Base-by-base conservation (phyloP, 2,888 invertebrate genomes). In the Mythimna vitellina region DNA sequence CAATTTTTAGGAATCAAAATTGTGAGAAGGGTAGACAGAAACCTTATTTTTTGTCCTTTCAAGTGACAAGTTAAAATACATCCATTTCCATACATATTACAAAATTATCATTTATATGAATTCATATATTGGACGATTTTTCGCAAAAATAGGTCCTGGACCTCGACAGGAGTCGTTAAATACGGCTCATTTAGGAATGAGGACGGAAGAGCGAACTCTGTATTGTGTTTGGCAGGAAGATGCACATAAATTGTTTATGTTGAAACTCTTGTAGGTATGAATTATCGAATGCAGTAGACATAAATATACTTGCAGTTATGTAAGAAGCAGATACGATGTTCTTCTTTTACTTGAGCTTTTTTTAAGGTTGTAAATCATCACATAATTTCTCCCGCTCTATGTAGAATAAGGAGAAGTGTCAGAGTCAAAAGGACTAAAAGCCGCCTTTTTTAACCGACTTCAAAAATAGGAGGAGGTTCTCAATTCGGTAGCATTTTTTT, bases 31-130 rank as follows among this genome's bases (percentile, higher is more conserved):
- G 63, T 66, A 61, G 42, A 69, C 42, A 66, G 49, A 64, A 14
- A 54, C 68, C 61, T 65, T 56, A 67, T 70, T 57, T 74, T 60
- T 70, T 70, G 64, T 51, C 42, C 29, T 72, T 66, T 73, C 51
- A 76, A 70, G 66, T 84, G 79, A 73, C 61, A 76, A 62, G 46
- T 62, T 56, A 65, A 72, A 76, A 80, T 76, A 73, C 78, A 65
- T 25, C 51, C 53, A 76, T 85, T 83, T 76, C 75, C 81, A 85
- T 81, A 80, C 25, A 80, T 74, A 84, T 74, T 22, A 76, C 75
- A 17, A 69, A 54, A 82, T 84, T 85, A 85, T 73, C 73, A 80
- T 80, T 74, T 85, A 83, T 61, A 83, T 78, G 46, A 72, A 73
- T 74, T 74, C 65, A 54, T 72, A 58, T 62, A 74, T 65, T 38